Evolutionary conservation across 2,113 vertebrate genomes (phyloP).

Genomic region (Bungarus multicinctus): DNA sequence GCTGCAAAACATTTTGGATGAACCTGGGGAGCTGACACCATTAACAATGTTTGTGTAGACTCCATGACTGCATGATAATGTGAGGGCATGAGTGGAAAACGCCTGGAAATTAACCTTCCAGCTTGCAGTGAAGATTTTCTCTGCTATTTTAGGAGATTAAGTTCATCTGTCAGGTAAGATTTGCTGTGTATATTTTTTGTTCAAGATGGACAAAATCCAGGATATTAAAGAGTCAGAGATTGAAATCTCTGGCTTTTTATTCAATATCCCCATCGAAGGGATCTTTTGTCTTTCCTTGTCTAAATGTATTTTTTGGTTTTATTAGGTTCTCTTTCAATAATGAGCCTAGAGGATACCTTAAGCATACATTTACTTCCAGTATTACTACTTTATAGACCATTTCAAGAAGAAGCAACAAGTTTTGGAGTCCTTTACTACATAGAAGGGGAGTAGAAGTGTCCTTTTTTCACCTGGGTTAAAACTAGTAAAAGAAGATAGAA

Average conservation of each 20-base stretch:
- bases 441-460: neutral
- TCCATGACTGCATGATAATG: neutral
- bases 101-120: neutral
- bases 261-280: neutral
- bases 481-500: neutral
- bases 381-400: neutral
- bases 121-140: neutral
- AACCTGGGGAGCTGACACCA: neutral
- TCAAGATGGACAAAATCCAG: conserved; percentile 4
- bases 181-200: neutral
- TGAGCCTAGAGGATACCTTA: neutral
- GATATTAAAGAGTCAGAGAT: conserved; percentile 19
- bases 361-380: neutral
- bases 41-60: neutral
- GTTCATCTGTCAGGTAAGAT: neutral
- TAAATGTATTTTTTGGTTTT: neutral
- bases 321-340: conserved; percentile 8
- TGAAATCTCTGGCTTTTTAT: neutral
- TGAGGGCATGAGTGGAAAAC: neutral
- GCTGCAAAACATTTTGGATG: neutral
- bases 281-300: conserved; percentile 17
- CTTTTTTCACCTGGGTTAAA: neutral
- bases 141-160: neutral
- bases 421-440: neutral
- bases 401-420: neutral